phyloP scores from a whole-genome alignment of 2,113 vertebrate species.

The Cheilinus undulatus region DNA sequence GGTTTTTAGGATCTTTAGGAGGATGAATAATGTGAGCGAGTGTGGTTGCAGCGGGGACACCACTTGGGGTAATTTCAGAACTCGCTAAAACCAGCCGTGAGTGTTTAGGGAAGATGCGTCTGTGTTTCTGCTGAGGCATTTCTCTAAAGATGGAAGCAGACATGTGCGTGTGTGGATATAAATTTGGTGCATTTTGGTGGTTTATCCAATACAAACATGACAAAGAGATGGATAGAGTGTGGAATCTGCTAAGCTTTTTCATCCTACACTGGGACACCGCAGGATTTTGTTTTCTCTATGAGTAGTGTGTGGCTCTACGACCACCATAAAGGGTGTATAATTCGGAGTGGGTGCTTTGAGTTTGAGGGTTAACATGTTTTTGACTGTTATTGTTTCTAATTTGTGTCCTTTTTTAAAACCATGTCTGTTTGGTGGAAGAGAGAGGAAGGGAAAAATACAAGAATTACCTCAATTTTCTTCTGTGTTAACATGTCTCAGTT shows the following conservation, averaged over 20 bases:
- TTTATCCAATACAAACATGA: conserved; percentile 71
- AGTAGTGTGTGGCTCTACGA: conserved; percentile 23
- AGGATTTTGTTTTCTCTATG: conserved; percentile 50
- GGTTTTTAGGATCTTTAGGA: conserved; percentile 44
- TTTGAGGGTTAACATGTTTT: conserved; percentile 39
- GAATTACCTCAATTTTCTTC: background rate
- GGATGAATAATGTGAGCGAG: conserved; percentile 51
- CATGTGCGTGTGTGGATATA: conserved; percentile 43
- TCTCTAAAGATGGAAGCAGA: conserved; percentile 34
- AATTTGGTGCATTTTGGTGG: conserved; percentile 59
- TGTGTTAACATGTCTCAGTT: background rate
- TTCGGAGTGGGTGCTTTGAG: conserved; percentile 27
- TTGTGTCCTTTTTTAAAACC: conserved; percentile 35
- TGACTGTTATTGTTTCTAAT: conserved; percentile 48
- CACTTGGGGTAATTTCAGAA: conserved; percentile 54
- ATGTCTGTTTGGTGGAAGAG: background rate
- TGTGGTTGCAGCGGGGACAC: conserved; percentile 29
- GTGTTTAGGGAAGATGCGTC: conserved; percentile 48
- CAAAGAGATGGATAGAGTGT: conserved; percentile 46
- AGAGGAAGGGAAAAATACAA: background rate
- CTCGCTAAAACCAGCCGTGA: conserved; percentile 37
- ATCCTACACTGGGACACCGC: conserved; percentile 41
- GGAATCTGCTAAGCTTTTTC: conserved; percentile 58
- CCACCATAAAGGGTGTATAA: conserved; percentile 21
- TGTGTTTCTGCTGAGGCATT: conserved; percentile 41